A percentile compares a stretch with the other conserved stretches of the same genome.
phyloP scores from a whole-genome alignment of 2,113 vertebrate genomes.

The human (Homo sapiens) region GRCh38 chr5:176483001-176483500 shows the following conservation, averaged over 20 bases:
- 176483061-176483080: too few species aligned
- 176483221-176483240: background rate
- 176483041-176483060: too few species aligned
- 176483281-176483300: background rate
- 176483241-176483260: background rate
- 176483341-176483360: background rate
- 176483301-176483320: background rate
- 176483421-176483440: slow-evolving; percentile 25
- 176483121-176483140: too few species aligned
- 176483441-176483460: background rate
- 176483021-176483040: too few species aligned
- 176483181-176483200: too few species aligned
- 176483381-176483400: background rate
- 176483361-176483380: background rate
- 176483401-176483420: background rate
- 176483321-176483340: background rate
- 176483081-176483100: too few species aligned
- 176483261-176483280: background rate
- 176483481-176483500: background rate
- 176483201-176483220: too few species aligned
- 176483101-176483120: too few species aligned
- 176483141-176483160: too few species aligned
- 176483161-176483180: too few species aligned
- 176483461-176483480: background rate
- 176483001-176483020: too few species aligned